Evolutionary conservation across 2,888 invertebrate species (phyloP).

Genomic region (Dolichomitus sp.): DNA sequence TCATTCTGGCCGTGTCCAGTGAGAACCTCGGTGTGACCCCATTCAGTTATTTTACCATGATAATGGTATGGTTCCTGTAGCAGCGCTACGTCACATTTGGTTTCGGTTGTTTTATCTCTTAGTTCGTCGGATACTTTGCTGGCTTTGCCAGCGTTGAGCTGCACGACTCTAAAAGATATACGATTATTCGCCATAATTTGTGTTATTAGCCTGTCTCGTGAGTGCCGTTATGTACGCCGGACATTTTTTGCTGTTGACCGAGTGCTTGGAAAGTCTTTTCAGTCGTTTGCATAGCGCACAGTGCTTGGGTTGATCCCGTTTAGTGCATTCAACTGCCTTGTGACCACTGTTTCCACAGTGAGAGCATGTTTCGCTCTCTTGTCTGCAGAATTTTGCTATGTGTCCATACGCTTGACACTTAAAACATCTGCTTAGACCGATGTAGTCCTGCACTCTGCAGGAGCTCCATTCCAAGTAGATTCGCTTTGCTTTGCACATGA

Average conservation of each 20-base stretch:
- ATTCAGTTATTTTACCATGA: neutral
- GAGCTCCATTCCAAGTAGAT: neutral
- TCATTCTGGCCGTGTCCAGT: neutral
- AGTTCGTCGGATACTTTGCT: neutral
- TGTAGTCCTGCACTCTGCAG: neutral
- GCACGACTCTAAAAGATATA: neutral
- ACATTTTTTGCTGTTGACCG: neutral
- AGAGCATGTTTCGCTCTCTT: neutral
- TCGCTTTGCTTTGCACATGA: neutral
- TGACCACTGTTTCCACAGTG: constrained; percentile 8
- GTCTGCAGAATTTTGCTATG: neutral
- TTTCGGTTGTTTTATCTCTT: neutral
- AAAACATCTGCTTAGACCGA: neutral
- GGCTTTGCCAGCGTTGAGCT: neutral
- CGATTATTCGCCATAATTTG: neutral
- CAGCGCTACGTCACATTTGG: neutral
- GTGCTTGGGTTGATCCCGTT: neutral
- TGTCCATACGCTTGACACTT: neutral
- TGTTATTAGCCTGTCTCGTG: neutral
- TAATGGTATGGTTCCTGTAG: neutral
- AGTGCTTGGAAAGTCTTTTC: neutral
- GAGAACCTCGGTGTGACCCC: neutral
- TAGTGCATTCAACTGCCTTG: neutral
- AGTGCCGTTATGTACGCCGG: neutral
- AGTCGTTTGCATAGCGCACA: constrained; percentile 7